These are phyloP conservation scores for Drosophila navojoa DNA, from an alignment of 1,140 invertebrate species.

Conservation along the genomic window DNA sequence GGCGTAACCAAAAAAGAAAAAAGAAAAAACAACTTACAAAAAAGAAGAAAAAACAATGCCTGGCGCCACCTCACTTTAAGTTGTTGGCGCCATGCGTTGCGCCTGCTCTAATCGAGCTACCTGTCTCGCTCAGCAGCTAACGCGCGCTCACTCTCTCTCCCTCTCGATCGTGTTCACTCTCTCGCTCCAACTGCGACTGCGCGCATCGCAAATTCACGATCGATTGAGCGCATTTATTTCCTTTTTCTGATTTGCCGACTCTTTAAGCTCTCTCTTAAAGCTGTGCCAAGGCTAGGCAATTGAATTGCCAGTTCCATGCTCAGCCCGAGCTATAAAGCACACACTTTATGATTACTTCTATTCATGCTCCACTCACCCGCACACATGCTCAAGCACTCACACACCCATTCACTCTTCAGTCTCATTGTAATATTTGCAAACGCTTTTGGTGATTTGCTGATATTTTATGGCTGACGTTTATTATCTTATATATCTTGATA, in stretches of 20 bases:
- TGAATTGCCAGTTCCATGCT: slow-evolving; percentile 47
- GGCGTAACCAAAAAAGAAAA: slow-evolving; percentile 78
- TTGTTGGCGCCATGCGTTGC: slow-evolving; percentile 63
- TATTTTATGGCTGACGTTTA: slow-evolving; percentile 70
- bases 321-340: slow-evolving; percentile 50
- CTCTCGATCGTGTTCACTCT: slow-evolving; percentile 1
- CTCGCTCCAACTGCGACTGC: slow-evolving; percentile 38
- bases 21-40: slow-evolving; percentile 57
- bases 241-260: slow-evolving; percentile 6
- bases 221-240: slow-evolving; percentile 34
- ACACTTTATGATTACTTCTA: slow-evolving; percentile 53
- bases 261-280: slow-evolving; percentile 40
- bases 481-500: slow-evolving; percentile 59
- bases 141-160: neutral
- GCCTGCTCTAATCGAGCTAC: slow-evolving; percentile 54
- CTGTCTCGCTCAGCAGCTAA: slow-evolving; percentile 19
- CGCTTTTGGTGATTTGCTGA: slow-evolving; percentile 38
- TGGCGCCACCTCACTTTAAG: slow-evolving; percentile 78
- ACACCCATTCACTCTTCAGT: slow-evolving; percentile 24
- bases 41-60: slow-evolving; percentile 57
- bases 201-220: slow-evolving; percentile 36
- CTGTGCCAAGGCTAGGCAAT: slow-evolving; percentile 30
- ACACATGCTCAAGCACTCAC: slow-evolving; percentile 5
- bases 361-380: slow-evolving; percentile 8
- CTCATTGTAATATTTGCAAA: slow-evolving; percentile 33